Evolutionary conservation across 2,888 invertebrate genomes (phyloP), one percentile per base, ranked within the genome.

Genomic region (Pediacus dermestoides): DNA sequence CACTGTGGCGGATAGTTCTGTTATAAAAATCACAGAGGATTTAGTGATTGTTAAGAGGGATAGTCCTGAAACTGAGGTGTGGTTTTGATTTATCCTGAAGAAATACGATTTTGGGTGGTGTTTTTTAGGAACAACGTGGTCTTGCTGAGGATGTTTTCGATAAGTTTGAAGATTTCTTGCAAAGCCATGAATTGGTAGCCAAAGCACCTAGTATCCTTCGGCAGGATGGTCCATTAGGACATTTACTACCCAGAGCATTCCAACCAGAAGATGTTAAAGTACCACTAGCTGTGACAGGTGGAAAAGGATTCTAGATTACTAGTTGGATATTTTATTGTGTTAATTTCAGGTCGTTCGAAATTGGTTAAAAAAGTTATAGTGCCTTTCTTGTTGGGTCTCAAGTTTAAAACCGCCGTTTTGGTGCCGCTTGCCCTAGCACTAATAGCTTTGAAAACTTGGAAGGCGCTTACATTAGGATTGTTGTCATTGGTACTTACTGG

Each of bases 381-480:
- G 55, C 89, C 90, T 27, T 90, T 90, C 77, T 75, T 90, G 38
- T 73, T 90, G 53, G 90, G 89, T 46, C 72, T 90, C 47, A 90
- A 89, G 68, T 85, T 89, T 74, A 89, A 89, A 70, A 83, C 88
- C 32, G 85, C 88, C 11, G 85, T 88, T 16, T 67, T 90, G 55
- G 86, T 88, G 25, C 90, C 89, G 0, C 68, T 89, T 44, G 86
- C 86, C 8, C 74, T 90, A 39, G 85, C 87, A 18, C 71, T 89
- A 40, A 89, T 90, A 58, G 90, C 90, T 0, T 73, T 89, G 38
- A 89, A 89, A 69, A 88, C 90, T 9, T 90, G 90, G 90, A 90
- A 90, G 67, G 90, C 90, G 25, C 73, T 89, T 53, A 89, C 90
- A 4, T 75, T 90, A 50, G 89, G 88, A 43, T 79, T 90, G 2